phyloP scores from a whole-genome alignment of 2,113 vertebrate genomes.

The Myanophis thanlyinensis region DNA sequence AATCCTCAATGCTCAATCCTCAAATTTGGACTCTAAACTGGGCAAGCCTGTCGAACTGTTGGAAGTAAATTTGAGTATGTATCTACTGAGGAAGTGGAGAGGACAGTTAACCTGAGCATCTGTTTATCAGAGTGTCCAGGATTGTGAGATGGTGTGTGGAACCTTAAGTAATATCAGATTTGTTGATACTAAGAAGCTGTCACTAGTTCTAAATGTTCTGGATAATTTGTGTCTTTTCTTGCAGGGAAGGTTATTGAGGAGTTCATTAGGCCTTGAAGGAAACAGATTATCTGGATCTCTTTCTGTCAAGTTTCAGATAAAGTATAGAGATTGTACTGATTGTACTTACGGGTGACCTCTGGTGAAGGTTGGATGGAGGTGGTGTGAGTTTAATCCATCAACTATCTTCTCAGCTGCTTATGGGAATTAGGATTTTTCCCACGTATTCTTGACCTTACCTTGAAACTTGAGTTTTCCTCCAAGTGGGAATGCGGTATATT shows the following conservation, averaged over 20 bases:
- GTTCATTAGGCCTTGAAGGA: not conserved
- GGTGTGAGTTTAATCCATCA: not conserved
- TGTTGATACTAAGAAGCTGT: not conserved
- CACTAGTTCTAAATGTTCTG: not conserved
- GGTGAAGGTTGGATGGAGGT: not conserved
- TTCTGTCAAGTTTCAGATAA: too few species aligned
- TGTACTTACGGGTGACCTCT: not conserved
- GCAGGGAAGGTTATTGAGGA: not conserved
- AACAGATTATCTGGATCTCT: not conserved
- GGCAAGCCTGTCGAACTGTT: not conserved
- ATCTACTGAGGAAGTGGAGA: not conserved
- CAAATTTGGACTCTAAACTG: not conserved
- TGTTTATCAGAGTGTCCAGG: not conserved
- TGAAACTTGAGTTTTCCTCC: not conserved
- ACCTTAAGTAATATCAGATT: not conserved
- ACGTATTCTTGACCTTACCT: not conserved
- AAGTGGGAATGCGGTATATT: not conserved
- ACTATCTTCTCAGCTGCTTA: not conserved
- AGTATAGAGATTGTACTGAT: not conserved
- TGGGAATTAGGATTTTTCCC: not conserved
- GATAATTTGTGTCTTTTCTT: not conserved
- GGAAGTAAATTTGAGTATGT: not conserved
- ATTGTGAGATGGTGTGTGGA: not conserved
- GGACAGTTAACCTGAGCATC: not conserved
- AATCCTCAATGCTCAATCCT: not conserved